These are phyloP conservation scores for Sphaerophoria rueppellii DNA, from an alignment of 2,888 invertebrate species.

Conservation along the genomic window DNA sequence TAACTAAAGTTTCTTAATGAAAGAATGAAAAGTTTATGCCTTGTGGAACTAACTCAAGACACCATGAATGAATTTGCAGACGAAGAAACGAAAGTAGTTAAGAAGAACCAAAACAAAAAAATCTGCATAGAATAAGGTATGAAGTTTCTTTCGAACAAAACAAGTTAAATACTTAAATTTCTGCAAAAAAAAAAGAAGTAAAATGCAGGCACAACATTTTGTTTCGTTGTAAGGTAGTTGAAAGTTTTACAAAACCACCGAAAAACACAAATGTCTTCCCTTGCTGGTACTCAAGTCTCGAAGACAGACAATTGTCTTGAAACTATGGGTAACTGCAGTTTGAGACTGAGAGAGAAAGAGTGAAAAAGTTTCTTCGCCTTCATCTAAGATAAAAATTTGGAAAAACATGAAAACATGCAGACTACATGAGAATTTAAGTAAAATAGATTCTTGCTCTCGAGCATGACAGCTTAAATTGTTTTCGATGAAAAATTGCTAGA, in stretches of 20 bases:
- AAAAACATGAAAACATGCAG: not conserved
- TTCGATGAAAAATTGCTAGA: slow-evolving; percentile 37
- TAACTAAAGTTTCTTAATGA: slow-evolving; percentile 73
- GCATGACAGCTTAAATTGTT: slow-evolving; percentile 65
- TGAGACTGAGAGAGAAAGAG: slow-evolving; percentile 42
- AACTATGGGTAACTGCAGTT: slow-evolving; percentile 12
- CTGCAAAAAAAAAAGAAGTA: slow-evolving; percentile 49
- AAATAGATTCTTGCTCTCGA: slow-evolving; percentile 34
- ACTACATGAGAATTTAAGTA: slow-evolving; percentile 31
- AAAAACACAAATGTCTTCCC: slow-evolving; percentile 25
- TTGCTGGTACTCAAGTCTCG: not conserved
- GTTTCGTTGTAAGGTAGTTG: not conserved
- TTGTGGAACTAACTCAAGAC: slow-evolving; percentile 11
- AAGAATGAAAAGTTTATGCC: slow-evolving; percentile 64
- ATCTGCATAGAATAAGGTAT: not conserved
- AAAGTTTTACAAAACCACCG: slow-evolving; percentile 17
- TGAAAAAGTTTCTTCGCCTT: slow-evolving; percentile 12
- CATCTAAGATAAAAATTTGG: not conserved
- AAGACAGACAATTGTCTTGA: slow-evolving; percentile 17
- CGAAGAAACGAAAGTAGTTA: slow-evolving; percentile 25
- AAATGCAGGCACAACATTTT: slow-evolving; percentile 34
- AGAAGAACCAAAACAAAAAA: not conserved
- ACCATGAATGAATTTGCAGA: not conserved
- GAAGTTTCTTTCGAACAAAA: slow-evolving; percentile 24
- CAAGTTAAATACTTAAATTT: slow-evolving; percentile 57